Evolutionary conservation across 2,888 invertebrate genomes (phyloP).

Genomic region (Chrysolina oricalcia): DNA sequence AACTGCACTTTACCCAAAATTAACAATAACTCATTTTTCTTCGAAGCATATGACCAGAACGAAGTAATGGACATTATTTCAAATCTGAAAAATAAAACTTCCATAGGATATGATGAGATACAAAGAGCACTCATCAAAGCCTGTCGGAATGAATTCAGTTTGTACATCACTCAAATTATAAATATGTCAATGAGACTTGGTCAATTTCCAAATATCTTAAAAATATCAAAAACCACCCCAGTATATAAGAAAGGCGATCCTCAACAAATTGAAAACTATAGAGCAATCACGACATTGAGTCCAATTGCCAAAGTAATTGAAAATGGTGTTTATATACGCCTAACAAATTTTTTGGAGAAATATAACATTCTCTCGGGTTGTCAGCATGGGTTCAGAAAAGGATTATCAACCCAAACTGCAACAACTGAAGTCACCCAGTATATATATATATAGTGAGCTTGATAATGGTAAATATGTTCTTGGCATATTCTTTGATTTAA

Average conservation of each 20-base stretch:
- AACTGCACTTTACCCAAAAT: conserved; percentile 15
- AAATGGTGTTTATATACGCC: conserved; percentile 8
- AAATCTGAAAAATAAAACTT: conserved; percentile 21
- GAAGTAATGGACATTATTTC: conserved; percentile 21
- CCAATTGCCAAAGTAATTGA: conserved; percentile 26
- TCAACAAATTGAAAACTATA: conserved; percentile 29
- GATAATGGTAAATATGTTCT: no score
- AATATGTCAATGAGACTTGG: conserved; percentile 1
- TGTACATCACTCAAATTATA: background rate
- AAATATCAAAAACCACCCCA: conserved; percentile 25
- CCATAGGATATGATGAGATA: conserved; percentile 14
- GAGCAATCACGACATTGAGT: conserved; percentile 31
- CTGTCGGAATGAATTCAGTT: background rate
- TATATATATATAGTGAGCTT: no score
- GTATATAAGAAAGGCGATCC: conserved; percentile 27
- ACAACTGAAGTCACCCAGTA: no score
- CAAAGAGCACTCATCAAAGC: background rate
- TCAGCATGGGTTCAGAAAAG: background rate
- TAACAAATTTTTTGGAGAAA: conserved; percentile 16
- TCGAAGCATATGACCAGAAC: conserved; percentile 22
- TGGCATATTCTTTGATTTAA: no score
- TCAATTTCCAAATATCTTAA: conserved; percentile 24
- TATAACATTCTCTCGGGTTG: no score
- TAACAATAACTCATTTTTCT: conserved; percentile 13
- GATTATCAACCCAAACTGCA: no score